Evolutionary conservation across 2,888 invertebrate genomes (phyloP), one percentile per base, ranked within the genome.

Genomic region (Sicus ferrugineus): DNA sequence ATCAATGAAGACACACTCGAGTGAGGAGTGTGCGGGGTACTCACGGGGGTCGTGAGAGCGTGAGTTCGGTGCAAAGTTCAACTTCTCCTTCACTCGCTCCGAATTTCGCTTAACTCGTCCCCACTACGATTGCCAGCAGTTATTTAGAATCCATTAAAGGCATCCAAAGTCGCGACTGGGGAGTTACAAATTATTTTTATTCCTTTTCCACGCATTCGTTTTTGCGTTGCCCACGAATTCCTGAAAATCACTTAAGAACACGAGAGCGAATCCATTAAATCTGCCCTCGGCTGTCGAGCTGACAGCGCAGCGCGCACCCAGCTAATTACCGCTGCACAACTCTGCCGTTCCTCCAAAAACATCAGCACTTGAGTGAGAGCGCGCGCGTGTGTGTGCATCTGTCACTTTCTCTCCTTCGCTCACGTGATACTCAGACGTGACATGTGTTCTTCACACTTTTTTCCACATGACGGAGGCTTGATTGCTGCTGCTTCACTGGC

Each of bases 271-370:
- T 26, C 54, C 14, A 28, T 54, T 26, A 28, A 54, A 54, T 9
- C 54, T 28, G n/a, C n/a, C n/a, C n/a, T n/a, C n/a, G n/a, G n/a
- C 23, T 21, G 34, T n/a, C 23, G 59, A 23, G 1, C 14, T 2
- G 19, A 16, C 28, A 14, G 38, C 34, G n/a, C 38, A 4, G 31
- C 58, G 16, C 31, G 21, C 34, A 30, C 31, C 30, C 70, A 70
- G 63, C 74, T 71, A 72, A 72, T 74, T 72, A 74, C 69, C 67
- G 66, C 67, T 42, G 1, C 14, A 42, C 42, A 42, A 42, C 1
- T 9, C 34, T 34, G 34, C 14, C 14, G 7, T 34, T n/a, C n/a
- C 14, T 34, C 14, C 2, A 34, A 2, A 7, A 34, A 14, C 42
- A n/a, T n/a, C 42, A 9, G 16, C 16, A n/a, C 16, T 42, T 9